phyloP scores from a whole-genome alignment of 2,113 vertebrate genomes.

The Stigmatopora nigra region DNA sequence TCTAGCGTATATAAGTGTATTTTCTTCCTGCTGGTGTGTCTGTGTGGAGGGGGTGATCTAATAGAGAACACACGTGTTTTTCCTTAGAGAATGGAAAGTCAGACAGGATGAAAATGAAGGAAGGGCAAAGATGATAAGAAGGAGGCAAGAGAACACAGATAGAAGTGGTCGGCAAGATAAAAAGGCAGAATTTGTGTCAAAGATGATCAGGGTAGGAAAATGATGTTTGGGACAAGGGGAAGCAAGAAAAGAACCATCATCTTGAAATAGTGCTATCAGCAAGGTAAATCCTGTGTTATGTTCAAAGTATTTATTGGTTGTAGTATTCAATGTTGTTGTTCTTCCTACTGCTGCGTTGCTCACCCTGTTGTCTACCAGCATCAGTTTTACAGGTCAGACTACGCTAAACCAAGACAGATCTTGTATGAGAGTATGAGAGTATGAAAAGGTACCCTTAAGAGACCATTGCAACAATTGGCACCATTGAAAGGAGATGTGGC shows the following conservation, averaged over 20 bases:
- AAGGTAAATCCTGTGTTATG: not conserved
- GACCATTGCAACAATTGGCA: not conserved
- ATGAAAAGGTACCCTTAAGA: not conserved
- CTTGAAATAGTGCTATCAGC: not conserved
- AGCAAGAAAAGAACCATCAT: not conserved
- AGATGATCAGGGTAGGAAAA: conserved; percentile 7
- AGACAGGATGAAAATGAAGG: conserved; percentile 38
- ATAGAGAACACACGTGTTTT: conserved; percentile 39
- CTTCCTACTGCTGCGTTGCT: not conserved
- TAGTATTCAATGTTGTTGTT: not conserved
- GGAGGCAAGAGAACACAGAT: conserved; percentile 3
- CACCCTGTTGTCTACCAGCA: not conserved
- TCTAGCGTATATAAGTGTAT: conserved; percentile 11
- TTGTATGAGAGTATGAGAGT: not conserved
- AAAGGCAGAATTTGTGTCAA: conserved; percentile 1
- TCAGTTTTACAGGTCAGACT: not conserved
- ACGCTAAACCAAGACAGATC: not conserved
- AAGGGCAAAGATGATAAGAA: conserved; percentile 9
- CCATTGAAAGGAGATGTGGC: not conserved
- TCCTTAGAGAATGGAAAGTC: conserved; percentile 41
- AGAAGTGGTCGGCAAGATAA: conserved; percentile 4
- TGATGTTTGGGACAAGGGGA: conserved; percentile 1
- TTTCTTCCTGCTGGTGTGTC: not conserved
- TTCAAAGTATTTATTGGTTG: not conserved
- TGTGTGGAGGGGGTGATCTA: conserved; percentile 11